Base-by-base conservation (phyloP, 1,140 invertebrate genomes). In the Nymphalis io region DNA sequence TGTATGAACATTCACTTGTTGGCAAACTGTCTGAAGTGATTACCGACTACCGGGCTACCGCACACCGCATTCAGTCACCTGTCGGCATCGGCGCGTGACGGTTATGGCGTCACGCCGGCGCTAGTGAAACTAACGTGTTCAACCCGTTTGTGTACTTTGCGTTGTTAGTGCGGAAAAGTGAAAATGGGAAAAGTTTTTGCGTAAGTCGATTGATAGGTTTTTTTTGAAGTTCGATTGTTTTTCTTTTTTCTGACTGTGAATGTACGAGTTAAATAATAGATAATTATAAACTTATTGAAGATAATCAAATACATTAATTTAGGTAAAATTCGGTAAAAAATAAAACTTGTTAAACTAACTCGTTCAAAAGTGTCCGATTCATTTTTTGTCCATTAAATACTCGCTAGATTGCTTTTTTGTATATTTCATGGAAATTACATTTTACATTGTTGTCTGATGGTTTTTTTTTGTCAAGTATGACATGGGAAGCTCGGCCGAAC, bases 111-210 rank as follows among this genome's bases (percentile, higher is more conserved):
- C 63, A 20, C 40, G 16, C 20, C 44, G 33, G 20, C 16, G 21
- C 20, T 20, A 11, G 68, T 63, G 60, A 60, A 68, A 58, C 44
- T 18, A 27, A 42, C 27, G 46, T 53, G 18, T 20, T 15, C 40
- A 12, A 15, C 11, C 20, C 16, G 46, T 61, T 62, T 65, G 60
- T 65, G 39, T 53, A 53, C 51, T 42, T 60, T 40, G 51, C 46
- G 46, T n/a, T 40, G 53, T 42, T 65, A 27, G 53, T 40, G 15
- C 23, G 20, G 40, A 48, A 60, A 38, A 53, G 55, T 65, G 42
- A 74, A 40, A 62, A 82, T 87, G 81, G 84, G 82, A 70, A 87
- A 82, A 73, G 64, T 84, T 74, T 87, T 84, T 72, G 74, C 80
- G 84, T 87, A 68, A 87, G 84, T 55, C 13, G 12, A 23, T 27